phyloP scores from a whole-genome alignment of 2,113 vertebrate species.

The Oncorhynchus gorbuscha region DNA sequence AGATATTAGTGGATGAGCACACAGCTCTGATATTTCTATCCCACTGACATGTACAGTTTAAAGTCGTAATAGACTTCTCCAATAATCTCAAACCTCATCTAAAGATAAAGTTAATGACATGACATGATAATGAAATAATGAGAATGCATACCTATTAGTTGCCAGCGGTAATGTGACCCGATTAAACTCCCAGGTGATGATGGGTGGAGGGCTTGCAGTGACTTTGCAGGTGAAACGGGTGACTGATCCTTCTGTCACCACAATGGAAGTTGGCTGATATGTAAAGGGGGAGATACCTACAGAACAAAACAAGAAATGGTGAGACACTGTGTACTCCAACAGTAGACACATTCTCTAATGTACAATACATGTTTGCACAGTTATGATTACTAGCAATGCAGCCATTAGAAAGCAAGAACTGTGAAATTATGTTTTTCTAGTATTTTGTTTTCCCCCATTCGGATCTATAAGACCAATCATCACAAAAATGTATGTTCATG shows the following conservation, averaged over 20 bases:
- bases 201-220: conserved; percentile 85
- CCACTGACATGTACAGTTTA: not conserved
- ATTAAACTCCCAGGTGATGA: conserved; percentile 97
- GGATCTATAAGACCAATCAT: conserved; percentile 1
- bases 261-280: conserved; percentile 82
- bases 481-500: not conserved
- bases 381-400: not conserved
- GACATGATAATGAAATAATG: not conserved
- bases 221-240: conserved; percentile 91
- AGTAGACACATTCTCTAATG: not conserved
- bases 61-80: not conserved
- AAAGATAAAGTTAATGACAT: not conserved
- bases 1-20: not conserved
- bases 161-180: conserved; percentile 83
- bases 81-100: not conserved
- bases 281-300: conserved; percentile 89
- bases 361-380: not conserved
- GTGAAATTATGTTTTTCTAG: not conserved
- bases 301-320: conserved; percentile 23
- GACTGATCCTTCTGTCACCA: conserved; percentile 86
- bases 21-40: not conserved
- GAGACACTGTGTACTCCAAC: not conserved
- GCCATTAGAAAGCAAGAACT: not conserved
- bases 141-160: conserved; percentile 81
- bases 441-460: not conserved